These are phyloP conservation scores for Amblyjoppa proteus DNA, from an alignment of 2,888 invertebrate species.

Conservation along the genomic window DNA sequence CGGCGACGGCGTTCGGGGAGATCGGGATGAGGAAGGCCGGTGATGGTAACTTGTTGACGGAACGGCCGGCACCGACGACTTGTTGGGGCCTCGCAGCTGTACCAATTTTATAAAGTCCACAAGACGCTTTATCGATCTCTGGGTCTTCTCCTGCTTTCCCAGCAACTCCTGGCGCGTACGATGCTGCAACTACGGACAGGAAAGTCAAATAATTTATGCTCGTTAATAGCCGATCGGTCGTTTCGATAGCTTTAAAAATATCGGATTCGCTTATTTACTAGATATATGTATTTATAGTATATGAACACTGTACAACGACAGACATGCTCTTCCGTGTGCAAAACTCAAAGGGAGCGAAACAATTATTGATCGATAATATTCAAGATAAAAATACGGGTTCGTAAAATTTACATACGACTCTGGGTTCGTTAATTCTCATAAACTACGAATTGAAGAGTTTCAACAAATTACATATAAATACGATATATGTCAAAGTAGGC, in stretches of 20 bases:
- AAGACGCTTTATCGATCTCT: slow-evolving; percentile 83
- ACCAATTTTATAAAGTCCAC: slow-evolving; percentile 83
- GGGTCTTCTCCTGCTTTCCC: slow-evolving; percentile 83
- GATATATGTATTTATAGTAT: neutral
- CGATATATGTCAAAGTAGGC: slow-evolving; percentile 23
- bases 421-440: neutral
- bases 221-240: neutral
- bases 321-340: slow-evolving; percentile 41
- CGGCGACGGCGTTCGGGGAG: slow-evolving; percentile 75
- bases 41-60: slow-evolving; percentile 80
- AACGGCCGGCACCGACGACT: slow-evolving; percentile 74
- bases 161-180: slow-evolving; percentile 81
- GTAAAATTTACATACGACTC: neutral
- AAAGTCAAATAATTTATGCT: neutral
- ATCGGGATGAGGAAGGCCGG: slow-evolving; percentile 83
- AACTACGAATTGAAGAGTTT: slow-evolving; percentile 7
- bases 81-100: slow-evolving; percentile 71
- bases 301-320: slow-evolving; percentile 39
- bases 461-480: slow-evolving; percentile 1
- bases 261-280: neutral
- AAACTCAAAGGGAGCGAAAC: slow-evolving; percentile 1
- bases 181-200: slow-evolving; percentile 78
- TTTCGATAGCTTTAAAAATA: neutral
- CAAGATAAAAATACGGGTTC: neutral
- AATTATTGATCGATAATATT: neutral